Evolutionary conservation across 2,888 invertebrate genomes (phyloP).

Genomic region (Slavum lentiscoides): DNA sequence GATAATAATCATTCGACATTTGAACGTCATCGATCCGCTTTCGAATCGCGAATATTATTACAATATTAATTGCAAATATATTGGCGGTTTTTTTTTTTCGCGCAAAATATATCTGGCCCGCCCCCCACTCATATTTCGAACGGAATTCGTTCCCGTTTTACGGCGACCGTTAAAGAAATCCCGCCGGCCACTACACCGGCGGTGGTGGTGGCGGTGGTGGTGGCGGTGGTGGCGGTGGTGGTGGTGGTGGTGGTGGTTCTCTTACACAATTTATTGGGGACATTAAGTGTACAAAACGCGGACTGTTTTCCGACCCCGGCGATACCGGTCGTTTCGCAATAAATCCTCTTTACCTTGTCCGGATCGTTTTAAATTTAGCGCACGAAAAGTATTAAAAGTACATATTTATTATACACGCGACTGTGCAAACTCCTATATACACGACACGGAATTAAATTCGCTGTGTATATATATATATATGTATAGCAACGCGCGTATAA

Average conservation of each 20-base stretch:
- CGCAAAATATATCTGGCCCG: not conserved
- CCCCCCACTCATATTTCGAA: not conserved
- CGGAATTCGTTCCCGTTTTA: slow-evolving; percentile 13
- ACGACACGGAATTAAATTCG: no score
- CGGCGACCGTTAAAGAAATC: slow-evolving; percentile 30
- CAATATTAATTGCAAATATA: no score
- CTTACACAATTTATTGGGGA: slow-evolving; percentile 27
- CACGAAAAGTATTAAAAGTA: slow-evolving; percentile 16
- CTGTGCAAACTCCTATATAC: no score
- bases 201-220: no score
- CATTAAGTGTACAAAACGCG: slow-evolving; percentile 19
- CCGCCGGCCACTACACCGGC: no score
- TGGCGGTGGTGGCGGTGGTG: no score
- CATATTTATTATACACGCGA: no score
- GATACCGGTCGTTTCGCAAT: not conserved
- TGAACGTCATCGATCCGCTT: no score
- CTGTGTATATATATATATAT: no score
- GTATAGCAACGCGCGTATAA: no score
- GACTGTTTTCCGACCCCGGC: slow-evolving; percentile 10
- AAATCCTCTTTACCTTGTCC: slow-evolving; percentile 24
- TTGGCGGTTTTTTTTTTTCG: not conserved
- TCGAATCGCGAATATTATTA: no score
- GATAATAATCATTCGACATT: no score
- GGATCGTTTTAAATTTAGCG: slow-evolving; percentile 20
- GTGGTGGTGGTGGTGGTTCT: slow-evolving; percentile 6